Conservation (phyloP, 2,797 vertebrate genomes). For the Discoglossus pictus region DNA sequence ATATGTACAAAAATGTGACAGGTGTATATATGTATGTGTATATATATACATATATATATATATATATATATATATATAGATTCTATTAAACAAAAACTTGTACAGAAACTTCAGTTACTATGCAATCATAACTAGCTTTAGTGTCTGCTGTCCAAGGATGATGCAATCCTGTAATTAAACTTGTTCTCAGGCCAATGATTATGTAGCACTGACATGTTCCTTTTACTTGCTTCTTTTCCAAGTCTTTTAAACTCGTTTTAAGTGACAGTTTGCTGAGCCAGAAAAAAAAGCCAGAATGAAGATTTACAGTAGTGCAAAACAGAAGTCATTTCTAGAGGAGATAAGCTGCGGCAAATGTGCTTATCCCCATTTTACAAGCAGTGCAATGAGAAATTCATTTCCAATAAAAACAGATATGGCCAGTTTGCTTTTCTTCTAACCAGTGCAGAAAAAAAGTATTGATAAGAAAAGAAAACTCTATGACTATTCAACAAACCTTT, state of each 20-base stretch:
- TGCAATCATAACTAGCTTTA: too few species aligned
- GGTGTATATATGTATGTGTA: too few species aligned
- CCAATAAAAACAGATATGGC: not conserved
- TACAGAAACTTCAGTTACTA: too few species aligned
- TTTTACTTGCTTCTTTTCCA: constrained; percentile 10
- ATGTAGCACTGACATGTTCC: not conserved
- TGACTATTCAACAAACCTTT: constrained; percentile 20
- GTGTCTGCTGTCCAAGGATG: not conserved
- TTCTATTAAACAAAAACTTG: too few species aligned
- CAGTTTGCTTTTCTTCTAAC: not conserved
- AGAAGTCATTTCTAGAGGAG: constrained; percentile 17
- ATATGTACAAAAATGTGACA: too few species aligned
- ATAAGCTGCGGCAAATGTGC: not conserved
- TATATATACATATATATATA: too few species aligned
- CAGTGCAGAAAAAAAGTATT: not conserved
- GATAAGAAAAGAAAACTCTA: constrained; percentile 2
- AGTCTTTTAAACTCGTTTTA: not conserved
- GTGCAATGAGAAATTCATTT: not conserved
- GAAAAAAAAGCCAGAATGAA: not conserved
- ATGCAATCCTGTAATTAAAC: not conserved
- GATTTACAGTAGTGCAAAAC: not conserved
- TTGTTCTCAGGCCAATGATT: constrained; percentile 6
- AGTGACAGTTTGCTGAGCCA: constrained; percentile 10
- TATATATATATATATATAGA: too few species aligned
- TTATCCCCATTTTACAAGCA: constrained; percentile 4